These are phyloP conservation scores for Hycleus cichorii DNA, from an alignment of 1,140 invertebrate genomes.

Conservation along the genomic window DNA sequence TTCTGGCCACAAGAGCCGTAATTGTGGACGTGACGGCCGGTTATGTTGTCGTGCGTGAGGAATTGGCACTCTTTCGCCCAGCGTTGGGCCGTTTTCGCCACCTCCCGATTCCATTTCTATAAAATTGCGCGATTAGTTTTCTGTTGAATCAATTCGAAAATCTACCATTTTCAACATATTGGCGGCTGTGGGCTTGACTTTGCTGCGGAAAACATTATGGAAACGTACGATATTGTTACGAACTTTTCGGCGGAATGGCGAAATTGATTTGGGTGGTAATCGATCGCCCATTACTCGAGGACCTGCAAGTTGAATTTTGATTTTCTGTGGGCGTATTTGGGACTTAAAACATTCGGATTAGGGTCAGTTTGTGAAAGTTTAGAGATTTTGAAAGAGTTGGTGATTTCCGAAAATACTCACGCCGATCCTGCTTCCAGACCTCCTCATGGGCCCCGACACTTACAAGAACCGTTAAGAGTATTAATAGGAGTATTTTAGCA, in stretches of 20 bases:
- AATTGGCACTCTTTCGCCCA: slow-evolving; percentile 67
- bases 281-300: slow-evolving; percentile 45
- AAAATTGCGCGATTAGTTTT: too few species aligned
- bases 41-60: slow-evolving; percentile 61
- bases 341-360: not conserved
- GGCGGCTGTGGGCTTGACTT: slow-evolving; percentile 63
- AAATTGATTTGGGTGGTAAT: slow-evolving; percentile 53
- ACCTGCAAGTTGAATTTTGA: slow-evolving; percentile 25
- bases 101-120: slow-evolving; percentile 54
- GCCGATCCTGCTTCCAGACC: slow-evolving; percentile 2
- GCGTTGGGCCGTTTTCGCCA: slow-evolving; percentile 61
- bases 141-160: not conserved
- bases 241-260: slow-evolving; percentile 50
- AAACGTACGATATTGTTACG: slow-evolving; percentile 64
- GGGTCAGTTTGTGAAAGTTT: too few species aligned
- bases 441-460: not conserved
- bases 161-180: slow-evolving; percentile 77
- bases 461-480: too few species aligned
- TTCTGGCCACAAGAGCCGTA: slow-evolving; percentile 75
- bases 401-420: not conserved
- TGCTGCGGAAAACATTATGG: slow-evolving; percentile 70
- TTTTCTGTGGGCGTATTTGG: not conserved
- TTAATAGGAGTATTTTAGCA: too few species aligned
- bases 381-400: too few species aligned
- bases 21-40: slow-evolving; percentile 55